Evolutionary conservation across 2,888 invertebrate species (phyloP).

Genomic region (Tachystola acroxantha): DNA sequence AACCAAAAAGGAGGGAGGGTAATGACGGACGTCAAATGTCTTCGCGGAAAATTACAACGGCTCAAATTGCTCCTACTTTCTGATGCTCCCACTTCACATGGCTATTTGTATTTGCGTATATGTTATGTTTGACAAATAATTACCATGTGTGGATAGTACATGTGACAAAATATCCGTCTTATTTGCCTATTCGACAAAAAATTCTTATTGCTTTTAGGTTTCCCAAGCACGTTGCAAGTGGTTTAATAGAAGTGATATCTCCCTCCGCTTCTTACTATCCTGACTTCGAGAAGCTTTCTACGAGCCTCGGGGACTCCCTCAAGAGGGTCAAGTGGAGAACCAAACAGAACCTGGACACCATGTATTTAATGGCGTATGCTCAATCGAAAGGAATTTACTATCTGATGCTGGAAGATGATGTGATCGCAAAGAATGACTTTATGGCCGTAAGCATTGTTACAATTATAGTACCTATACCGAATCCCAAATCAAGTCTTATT

Average conservation of each 20-base stretch:
- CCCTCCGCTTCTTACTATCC: conserved; percentile 94
- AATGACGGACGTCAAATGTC: too few relatives aligned
- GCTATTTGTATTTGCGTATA: too few relatives aligned
- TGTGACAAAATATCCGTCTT: too few relatives aligned
- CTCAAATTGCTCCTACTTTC: too few relatives aligned
- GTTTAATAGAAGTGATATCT: conserved; percentile 92
- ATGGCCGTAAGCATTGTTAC: conserved; percentile 57
- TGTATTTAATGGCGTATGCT: conserved; percentile 96
- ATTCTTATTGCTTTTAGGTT: conserved; percentile 85
- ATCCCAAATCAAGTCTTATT: too few relatives aligned
- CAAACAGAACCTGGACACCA: conserved; percentile 96
- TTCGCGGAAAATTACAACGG: too few relatives aligned
- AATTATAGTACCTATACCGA: too few relatives aligned
- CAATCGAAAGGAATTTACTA: conserved; percentile 93
- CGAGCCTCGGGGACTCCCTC: conserved; percentile 90
- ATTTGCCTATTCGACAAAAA: too few relatives aligned
- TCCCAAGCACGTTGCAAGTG: conserved; percentile 83
- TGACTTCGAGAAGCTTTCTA: conserved; percentile 85
- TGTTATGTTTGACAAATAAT: too few relatives aligned
- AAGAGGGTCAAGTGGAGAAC: conserved; percentile 94
- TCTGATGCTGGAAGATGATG: conserved; percentile 96
- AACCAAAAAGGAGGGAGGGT: too few relatives aligned
- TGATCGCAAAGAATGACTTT: conserved; percentile 91
- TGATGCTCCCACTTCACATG: too few relatives aligned
- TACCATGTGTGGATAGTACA: too few relatives aligned